Conservation (phyloP, 2,888 invertebrate genomes). For the Pollenia labialis region DNA sequence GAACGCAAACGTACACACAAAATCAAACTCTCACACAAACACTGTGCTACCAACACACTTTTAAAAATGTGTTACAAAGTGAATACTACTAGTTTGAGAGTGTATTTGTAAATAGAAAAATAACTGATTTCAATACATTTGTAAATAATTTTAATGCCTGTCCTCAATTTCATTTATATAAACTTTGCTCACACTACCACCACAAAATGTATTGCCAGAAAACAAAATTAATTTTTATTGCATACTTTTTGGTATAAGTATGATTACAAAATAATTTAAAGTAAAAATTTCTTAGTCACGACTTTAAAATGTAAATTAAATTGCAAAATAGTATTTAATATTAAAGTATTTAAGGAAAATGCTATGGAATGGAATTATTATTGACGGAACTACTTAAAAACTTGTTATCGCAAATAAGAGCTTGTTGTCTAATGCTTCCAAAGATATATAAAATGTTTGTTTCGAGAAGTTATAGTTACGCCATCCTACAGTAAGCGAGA, state of each 20-base stretch:
- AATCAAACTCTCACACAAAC: not conserved
- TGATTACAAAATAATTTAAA: not conserved
- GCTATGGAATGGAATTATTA: too few relatives aligned
- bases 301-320: too few relatives aligned
- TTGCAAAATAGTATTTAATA: too few relatives aligned
- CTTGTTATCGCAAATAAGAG: too few relatives aligned
- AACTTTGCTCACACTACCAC: not conserved
- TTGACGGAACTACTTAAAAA: too few relatives aligned
- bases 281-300: too few relatives aligned
- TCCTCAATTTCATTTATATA: slow-evolving; percentile 26
- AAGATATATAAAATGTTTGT: too few relatives aligned
- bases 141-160: slow-evolving; percentile 43
- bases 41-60: not conserved
- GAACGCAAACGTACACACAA: not conserved
- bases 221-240: slow-evolving; percentile 17
- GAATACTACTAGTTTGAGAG: not conserved
- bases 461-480: too few relatives aligned
- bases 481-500: too few relatives aligned
- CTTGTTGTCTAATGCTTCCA: too few relatives aligned
- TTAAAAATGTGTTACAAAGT: not conserved
- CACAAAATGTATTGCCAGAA: slow-evolving; percentile 6
- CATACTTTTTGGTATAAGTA: slow-evolving; percentile 38
- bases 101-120: not conserved
- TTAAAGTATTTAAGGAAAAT: too few relatives aligned
- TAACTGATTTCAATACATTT: slow-evolving; percentile 53